Base-by-base conservation (phyloP, 2,888 invertebrate species). In the Plutella xylostella region DNA sequence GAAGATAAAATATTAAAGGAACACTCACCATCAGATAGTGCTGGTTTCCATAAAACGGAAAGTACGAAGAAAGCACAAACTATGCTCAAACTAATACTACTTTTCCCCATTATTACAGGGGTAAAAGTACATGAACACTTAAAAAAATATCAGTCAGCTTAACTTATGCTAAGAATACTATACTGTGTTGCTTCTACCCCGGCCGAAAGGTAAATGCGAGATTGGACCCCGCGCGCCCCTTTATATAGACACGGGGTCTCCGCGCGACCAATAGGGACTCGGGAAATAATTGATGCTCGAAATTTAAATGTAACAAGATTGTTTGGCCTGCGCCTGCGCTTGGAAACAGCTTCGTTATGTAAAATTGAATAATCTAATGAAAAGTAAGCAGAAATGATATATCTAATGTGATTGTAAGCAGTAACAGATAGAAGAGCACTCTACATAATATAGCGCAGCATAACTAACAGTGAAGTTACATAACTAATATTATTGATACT, bases 21-120 rank as follows among this genome's bases (percentile, higher is more conserved):
- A 46, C 50, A 80, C 82, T 76, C 48, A 82, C 82, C 78, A 48
- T 67, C 57, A 48, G 63, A 56, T 28, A 54, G 55, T 30, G 70
- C 72, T 18, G 82, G 75, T 57, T 70, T 74, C 82, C 82, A 80
- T 64, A 82, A 66, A 69, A 80, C 73, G 62, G 77, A 68, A 63
- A 82, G 56, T 55, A 74, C 55, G 51, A 77, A 56, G 49, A 78
- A 55, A 61, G 71, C 82, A 80, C 82, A 69, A 58, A 73, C 52
- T 48, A 55, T 57, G 58, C 55, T 58, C 52, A 69, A 68, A 65
- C 76, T 75, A 65, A 72, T 61, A 55, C 61, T 72, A 75, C 59
- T 60, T 54, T 61, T 64, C 79, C 79, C 82, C 82, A 82, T 82
- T 51, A 57, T 78, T 57, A 45, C 52, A 55, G 67, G 79, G 82